These are phyloP conservation scores for Bovichtus variegatus DNA, from an alignment of 2,797 vertebrate genomes.

Conservation along the genomic window DNA sequence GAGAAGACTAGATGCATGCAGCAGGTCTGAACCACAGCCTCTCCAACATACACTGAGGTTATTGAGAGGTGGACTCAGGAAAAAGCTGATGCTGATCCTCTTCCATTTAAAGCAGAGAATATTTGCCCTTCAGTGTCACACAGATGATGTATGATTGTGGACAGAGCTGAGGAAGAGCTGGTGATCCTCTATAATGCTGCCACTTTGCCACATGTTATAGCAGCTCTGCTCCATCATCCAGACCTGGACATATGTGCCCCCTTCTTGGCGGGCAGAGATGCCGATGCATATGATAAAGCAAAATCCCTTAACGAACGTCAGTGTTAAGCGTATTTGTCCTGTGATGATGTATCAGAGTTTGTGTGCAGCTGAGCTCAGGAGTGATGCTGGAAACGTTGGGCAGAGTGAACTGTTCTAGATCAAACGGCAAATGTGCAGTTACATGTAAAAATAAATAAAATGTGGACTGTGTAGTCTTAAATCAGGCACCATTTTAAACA, in stretches of 20 bases:
- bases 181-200: conserved; percentile 46
- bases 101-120: conserved; percentile 60
- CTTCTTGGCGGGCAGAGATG: background rate
- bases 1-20: background rate
- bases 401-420: background rate
- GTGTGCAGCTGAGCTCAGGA: too few relatives aligned
- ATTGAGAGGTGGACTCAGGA: conserved; percentile 15
- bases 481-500: background rate
- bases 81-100: conserved; percentile 57
- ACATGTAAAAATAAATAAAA: background rate
- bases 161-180: conserved; percentile 34
- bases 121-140: conserved; percentile 42
- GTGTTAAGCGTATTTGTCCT: conserved; percentile 16
- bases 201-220: conserved; percentile 62
- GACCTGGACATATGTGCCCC: background rate
- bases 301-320: conserved; percentile 33
- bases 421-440: background rate
- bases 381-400: background rate
- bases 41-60: conserved; percentile 31
- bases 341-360: background rate
- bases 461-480: background rate
- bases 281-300: conserved; percentile 22
- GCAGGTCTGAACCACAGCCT: conserved; percentile 2
- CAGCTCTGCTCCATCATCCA: conserved; percentile 44
- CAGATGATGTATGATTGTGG: conserved; percentile 51